A percentile compares a stretch with the other conserved stretches of the same genome.
phyloP scores from a whole-genome alignment of 2,888 invertebrate genomes.

The Andrena minutula region DNA sequence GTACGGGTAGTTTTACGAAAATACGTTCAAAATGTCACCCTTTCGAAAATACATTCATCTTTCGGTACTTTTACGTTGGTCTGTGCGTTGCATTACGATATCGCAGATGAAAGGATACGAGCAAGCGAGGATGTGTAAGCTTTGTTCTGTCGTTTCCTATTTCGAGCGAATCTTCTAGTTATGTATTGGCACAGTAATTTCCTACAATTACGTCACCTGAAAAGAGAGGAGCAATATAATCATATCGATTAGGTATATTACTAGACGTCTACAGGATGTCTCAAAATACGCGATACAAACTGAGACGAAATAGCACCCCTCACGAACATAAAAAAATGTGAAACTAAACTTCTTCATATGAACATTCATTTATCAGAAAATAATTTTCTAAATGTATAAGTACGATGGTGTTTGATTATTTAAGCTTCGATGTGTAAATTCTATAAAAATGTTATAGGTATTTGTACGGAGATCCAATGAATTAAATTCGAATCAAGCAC shows the following conservation, averaged over 20 bases:
- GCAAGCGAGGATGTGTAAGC: constrained; percentile 12
- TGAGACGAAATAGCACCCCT: not conserved
- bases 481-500: too few species aligned
- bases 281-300: not conserved
- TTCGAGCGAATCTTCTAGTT: constrained; percentile 3
- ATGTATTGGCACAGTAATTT: constrained; percentile 8
- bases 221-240: not conserved
- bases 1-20: constrained; percentile 63
- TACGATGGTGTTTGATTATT: not conserved
- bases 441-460: too few species aligned
- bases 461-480: too few species aligned
- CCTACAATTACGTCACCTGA: constrained; percentile 27
- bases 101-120: constrained; percentile 9
- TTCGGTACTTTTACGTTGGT: constrained; percentile 36
- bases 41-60: constrained; percentile 56
- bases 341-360: too few species aligned
- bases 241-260: not conserved
- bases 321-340: too few species aligned
- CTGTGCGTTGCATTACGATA: constrained; percentile 17
- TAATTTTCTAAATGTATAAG: too few species aligned
- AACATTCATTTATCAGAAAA: too few species aligned
- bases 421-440: too few species aligned
- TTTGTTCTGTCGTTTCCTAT: not conserved
- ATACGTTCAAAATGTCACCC: constrained; percentile 54
- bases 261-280: not conserved